Evolutionary conservation across 2,797 vertebrate genomes (phyloP).

Genomic region (Poecilia gillii): DNA sequence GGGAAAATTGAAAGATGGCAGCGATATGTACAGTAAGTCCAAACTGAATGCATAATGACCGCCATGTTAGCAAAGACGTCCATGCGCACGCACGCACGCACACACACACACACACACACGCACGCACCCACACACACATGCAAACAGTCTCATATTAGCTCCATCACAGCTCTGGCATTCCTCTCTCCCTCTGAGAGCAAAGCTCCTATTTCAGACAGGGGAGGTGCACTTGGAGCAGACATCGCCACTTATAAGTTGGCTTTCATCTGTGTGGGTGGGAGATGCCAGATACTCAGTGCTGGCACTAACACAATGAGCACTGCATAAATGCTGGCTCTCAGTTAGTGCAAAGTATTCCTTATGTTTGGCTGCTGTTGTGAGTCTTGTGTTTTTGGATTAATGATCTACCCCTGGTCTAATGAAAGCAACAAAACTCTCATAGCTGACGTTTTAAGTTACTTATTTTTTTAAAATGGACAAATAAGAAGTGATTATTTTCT

Average conservation of each 20-base stretch:
- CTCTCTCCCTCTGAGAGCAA: constrained; percentile 19
- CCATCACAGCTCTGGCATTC: constrained; percentile 34
- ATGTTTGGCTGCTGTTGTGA: constrained; percentile 46
- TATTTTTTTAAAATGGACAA: constrained; percentile 26
- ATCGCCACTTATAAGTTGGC: constrained; percentile 67
- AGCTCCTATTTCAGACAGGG: constrained; percentile 63
- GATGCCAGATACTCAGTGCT: constrained; percentile 58
- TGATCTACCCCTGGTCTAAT: constrained; percentile 54
- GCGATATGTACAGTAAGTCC: constrained; percentile 45
- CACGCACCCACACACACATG: constrained; percentile 18
- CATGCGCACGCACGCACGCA: constrained; percentile 10
- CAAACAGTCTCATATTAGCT: constrained; percentile 21
- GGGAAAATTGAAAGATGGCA: constrained; percentile 64
- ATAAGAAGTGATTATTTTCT: constrained; percentile 56
- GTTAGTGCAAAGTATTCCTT: constrained; percentile 26
- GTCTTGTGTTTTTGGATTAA: constrained; percentile 57
- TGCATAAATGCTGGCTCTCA: constrained; percentile 48
- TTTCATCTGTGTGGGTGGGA: constrained; percentile 81
- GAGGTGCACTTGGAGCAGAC: constrained; percentile 67
- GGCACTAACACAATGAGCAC: constrained; percentile 44
- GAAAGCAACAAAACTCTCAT: constrained; percentile 53
- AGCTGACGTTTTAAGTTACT: constrained; percentile 48
- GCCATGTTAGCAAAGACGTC: constrained; percentile 61
- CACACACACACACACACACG: constrained; percentile 18
- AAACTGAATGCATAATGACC: constrained; percentile 63